Evolutionary conservation across 2,113 vertebrate genomes (phyloP).

Genomic region (Corynorhinus townsendii): DNA sequence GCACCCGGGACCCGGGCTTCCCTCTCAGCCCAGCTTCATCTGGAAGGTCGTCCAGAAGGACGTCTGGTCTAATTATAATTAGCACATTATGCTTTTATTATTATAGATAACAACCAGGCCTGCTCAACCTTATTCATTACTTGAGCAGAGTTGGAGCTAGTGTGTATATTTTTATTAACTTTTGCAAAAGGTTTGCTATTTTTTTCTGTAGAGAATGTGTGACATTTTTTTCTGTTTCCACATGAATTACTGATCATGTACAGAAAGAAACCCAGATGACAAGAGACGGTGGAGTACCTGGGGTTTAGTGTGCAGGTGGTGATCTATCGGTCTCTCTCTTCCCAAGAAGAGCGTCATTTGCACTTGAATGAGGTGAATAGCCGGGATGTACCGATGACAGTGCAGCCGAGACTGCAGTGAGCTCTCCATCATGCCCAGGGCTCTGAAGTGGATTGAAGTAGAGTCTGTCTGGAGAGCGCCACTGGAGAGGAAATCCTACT

Average conservation of each 20-base stretch:
- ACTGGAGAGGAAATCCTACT: neutral
- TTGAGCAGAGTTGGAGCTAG: neutral
- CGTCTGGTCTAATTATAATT: too few species aligned
- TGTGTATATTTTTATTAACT: neutral
- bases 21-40: too few species aligned
- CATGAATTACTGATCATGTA: neutral
- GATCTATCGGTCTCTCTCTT: neutral
- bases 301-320: neutral
- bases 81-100: too few species aligned
- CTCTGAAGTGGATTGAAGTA: neutral
- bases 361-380: neutral
- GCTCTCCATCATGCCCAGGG: neutral
- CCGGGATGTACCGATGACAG: neutral
- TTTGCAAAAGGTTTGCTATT: neutral
- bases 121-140: neutral
- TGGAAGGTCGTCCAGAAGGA: too few species aligned
- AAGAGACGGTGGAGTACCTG: neutral
- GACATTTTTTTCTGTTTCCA: neutral
- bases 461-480: neutral
- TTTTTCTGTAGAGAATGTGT: neutral
- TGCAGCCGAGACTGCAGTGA: neutral
- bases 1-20: too few species aligned
- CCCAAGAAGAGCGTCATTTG: neutral
- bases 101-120: neutral
- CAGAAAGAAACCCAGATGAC: neutral